Conservation (phyloP, 2,888 invertebrate species). For the Axea sp. region DNA sequence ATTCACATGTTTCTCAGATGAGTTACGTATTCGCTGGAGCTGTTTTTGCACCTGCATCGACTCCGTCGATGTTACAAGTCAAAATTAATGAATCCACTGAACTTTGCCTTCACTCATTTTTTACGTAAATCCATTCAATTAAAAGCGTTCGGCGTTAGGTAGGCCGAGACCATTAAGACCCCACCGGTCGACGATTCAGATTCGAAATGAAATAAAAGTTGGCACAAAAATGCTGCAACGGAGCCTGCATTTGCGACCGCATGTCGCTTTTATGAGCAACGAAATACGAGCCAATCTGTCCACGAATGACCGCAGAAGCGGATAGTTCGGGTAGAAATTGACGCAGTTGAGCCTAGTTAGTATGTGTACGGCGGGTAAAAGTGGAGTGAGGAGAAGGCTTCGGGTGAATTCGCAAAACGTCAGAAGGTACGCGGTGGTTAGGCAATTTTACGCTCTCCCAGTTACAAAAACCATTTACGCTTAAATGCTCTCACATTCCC, state of each 20-base stretch:
- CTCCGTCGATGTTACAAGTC: slow-evolving; percentile 2
- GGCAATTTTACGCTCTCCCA: slow-evolving; percentile 79
- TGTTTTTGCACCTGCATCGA: slow-evolving; percentile 16
- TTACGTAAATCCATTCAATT: slow-evolving; percentile 27
- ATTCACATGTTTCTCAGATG: slow-evolving; percentile 36
- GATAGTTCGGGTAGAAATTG: slow-evolving; percentile 75
- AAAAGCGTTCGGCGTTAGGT: not conserved
- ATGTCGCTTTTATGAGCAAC: slow-evolving; percentile 74
- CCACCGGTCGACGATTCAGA: not conserved
- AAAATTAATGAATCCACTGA: slow-evolving; percentile 31
- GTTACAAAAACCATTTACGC: slow-evolving; percentile 79
- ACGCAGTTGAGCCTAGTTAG: slow-evolving; percentile 48
- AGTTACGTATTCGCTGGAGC: slow-evolving; percentile 7
- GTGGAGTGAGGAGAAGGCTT: slow-evolving; percentile 53
- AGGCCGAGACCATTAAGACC: slow-evolving; percentile 1
- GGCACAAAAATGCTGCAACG: slow-evolving; percentile 9
- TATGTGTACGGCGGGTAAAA: slow-evolving; percentile 33
- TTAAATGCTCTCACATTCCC: slow-evolving; percentile 75
- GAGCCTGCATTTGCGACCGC: slow-evolving; percentile 31
- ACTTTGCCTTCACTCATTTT: slow-evolving; percentile 12
- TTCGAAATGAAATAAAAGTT: slow-evolving; percentile 27
- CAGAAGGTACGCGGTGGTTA: slow-evolving; percentile 75
- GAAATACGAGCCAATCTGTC: slow-evolving; percentile 76
- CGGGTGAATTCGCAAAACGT: slow-evolving; percentile 72
- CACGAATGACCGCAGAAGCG: slow-evolving; percentile 73